Evolutionary conservation across 2,113 vertebrate genomes (phyloP).

Genomic region (Cromileptes altivelis): DNA sequence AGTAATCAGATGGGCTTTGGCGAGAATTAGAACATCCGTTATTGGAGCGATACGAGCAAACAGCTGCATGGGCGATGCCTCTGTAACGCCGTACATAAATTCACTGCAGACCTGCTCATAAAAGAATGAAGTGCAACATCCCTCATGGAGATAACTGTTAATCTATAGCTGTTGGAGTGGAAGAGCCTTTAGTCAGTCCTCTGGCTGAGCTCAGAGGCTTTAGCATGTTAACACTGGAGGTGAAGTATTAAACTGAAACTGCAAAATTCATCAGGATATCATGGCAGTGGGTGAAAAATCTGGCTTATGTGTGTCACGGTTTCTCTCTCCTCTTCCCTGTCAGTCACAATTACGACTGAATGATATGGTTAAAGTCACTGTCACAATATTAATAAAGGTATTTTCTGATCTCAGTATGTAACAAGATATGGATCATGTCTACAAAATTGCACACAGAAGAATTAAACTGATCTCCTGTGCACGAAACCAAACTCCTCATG

Average conservation of each 20-base stretch:
- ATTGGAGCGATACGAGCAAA: constrained; percentile 70
- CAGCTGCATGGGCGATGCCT: constrained; percentile 66
- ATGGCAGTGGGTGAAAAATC: not conserved
- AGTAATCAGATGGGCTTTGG: constrained; percentile 34
- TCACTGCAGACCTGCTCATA: constrained; percentile 36
- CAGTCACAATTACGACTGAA: not conserved
- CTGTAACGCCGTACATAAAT: constrained; percentile 75
- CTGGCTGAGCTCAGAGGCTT: constrained; percentile 21
- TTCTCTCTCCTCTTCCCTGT: not conserved
- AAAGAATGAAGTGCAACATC: constrained; percentile 50
- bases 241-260: not conserved
- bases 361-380: not conserved
- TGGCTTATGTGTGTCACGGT: not conserved
- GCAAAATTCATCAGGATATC: not conserved
- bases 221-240: constrained; percentile 2
- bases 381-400: not conserved
- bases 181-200: constrained; percentile 36
- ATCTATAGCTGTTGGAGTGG: constrained; percentile 34
- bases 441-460: not conserved
- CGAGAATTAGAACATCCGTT: constrained; percentile 56
- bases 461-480: not conserved
- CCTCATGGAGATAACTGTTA: constrained; percentile 57
- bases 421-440: not conserved
- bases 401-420: not conserved
- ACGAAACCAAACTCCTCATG: not conserved